phyloP scores from a whole-genome alignment of 2,888 invertebrate genomes.

The Tigriopus californicus region DNA sequence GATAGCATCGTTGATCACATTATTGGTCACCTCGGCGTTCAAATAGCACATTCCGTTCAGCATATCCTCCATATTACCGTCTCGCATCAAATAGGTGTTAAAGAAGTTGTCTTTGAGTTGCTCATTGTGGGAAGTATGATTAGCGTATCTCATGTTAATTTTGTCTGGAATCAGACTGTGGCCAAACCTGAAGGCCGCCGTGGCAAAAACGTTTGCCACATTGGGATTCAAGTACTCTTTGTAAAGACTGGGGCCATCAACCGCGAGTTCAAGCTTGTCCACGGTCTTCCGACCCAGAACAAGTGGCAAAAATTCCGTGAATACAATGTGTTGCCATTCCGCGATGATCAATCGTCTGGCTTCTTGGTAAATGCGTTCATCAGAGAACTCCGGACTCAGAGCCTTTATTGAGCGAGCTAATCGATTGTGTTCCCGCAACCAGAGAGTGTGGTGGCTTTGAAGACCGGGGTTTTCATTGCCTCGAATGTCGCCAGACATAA shows the following conservation, averaged over 20 bases:
- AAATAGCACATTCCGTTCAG: background rate
- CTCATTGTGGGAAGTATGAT: background rate
- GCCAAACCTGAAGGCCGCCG: conserved; percentile 20
- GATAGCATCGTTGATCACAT: background rate
- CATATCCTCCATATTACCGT: background rate
- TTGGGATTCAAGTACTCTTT: conserved; percentile 14
- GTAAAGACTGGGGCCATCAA: too few species aligned
- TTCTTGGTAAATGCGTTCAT: conserved; percentile 35
- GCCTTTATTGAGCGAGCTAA: conserved; percentile 27
- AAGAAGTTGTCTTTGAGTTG: conserved; percentile 1
- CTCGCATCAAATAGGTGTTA: background rate
- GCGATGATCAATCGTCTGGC: conserved; percentile 32
- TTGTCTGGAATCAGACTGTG: conserved; percentile 19
- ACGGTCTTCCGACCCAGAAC: background rate
- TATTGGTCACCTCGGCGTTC: background rate
- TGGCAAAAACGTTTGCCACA: conserved; percentile 16
- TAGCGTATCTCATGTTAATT: background rate
- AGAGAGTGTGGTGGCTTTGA: conserved; percentile 48
- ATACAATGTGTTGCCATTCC: conserved; percentile 24
- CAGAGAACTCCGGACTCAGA: conserved; percentile 32
- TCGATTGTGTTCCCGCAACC: conserved; percentile 35
- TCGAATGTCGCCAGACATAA: conserved; percentile 32
- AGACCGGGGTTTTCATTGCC: conserved; percentile 41
- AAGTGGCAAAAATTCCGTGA: conserved; percentile 14
- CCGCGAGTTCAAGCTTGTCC: background rate